A percentile compares a stretch with the other conserved stretches of the same genome.
Conservation (phyloP, 2,888 invertebrate genomes). For the Phrixothrix hirtus region DNA sequence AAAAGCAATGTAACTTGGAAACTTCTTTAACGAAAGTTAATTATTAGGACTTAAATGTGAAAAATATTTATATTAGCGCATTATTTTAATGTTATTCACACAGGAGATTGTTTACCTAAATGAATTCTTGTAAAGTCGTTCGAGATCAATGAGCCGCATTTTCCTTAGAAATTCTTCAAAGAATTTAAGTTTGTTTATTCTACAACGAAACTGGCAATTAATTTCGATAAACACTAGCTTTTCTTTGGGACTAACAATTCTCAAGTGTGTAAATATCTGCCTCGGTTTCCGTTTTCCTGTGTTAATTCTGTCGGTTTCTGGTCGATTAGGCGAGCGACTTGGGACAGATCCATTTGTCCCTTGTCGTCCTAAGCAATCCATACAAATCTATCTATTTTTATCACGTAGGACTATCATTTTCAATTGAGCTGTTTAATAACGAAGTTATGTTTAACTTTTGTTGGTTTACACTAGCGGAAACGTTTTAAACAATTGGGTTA, state of each 20-base stretch:
- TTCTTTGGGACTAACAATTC: constrained; percentile 17
- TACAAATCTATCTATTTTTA: constrained; percentile 26
- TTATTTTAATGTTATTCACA: too few species aligned
- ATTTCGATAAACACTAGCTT: constrained; percentile 13
- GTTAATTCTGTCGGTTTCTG: constrained; percentile 28
- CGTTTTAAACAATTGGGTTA: background rate
- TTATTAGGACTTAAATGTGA: background rate
- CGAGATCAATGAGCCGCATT: constrained; percentile 11
- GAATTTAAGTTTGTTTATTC: constrained; percentile 14
- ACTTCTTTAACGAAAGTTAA: constrained; percentile 1
- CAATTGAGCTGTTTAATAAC: background rate
- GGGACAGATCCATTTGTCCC: constrained; percentile 26
- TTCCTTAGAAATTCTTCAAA: background rate
- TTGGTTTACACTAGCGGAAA: too few species aligned
- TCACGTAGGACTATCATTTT: background rate
- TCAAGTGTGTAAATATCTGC: constrained; percentile 20
- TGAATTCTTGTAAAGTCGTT: constrained; percentile 4
- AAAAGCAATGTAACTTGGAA: background rate
- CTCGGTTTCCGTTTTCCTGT: constrained; percentile 22
- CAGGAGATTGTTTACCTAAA: too few species aligned
- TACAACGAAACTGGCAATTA: constrained; percentile 5
- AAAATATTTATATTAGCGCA: background rate
- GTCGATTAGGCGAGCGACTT: constrained; percentile 27
- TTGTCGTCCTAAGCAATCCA: constrained; percentile 20
- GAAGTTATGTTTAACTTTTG: background rate